Evolutionary conservation across 2,113 vertebrate species (phyloP), one percentile per base, ranked within the genome.

Genomic region (Eolophus roseicapilla): DNA sequence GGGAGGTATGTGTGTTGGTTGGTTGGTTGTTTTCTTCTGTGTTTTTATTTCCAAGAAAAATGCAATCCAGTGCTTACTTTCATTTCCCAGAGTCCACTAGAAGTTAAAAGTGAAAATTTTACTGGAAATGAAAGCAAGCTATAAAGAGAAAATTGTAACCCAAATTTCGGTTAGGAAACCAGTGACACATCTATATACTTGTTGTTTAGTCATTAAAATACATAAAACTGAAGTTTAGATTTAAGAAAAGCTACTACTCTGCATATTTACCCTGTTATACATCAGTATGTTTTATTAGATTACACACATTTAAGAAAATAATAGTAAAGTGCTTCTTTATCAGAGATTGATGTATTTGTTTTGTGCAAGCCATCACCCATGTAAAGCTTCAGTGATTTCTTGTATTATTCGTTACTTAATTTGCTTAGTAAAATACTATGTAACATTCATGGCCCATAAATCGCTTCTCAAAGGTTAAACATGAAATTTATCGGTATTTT

Each of bases 401-500:
- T 49, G 41, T n/a, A 15, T 41, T 90, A 71, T 69, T 88, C 86
- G 28, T 92, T 95, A 93, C 94, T 96, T n/a, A 63, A 82, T 93
- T 97, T 97, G 64, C 62, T 96, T 90, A 94, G 64, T 82, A 95
- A 97, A 96, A 93, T 94, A 65, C 59, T 83, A 18, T 82, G 21
- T 37, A 91, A 94, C 90, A 88, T 95, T 92, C 53, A 96, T 47
- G 82, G 37, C 13, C 91, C 76, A 86, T 93, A 96, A 86, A 95
- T 95, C 0, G 14, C 84, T 95, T 84, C 82, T 89, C 39, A 88
- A 89, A 90, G 18, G 44, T 25, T 78, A 87, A 84, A 39, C 59
- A 37, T 65, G 28, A 85, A 95, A 86, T 93, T 77, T 86, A 92
- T 88, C 47, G 62, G 20, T 25, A 39, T 52, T 93, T 92, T 60